phyloP scores from a whole-genome alignment of 2,797 vertebrate genomes.

The Chaetodon trifasciatus region DNA sequence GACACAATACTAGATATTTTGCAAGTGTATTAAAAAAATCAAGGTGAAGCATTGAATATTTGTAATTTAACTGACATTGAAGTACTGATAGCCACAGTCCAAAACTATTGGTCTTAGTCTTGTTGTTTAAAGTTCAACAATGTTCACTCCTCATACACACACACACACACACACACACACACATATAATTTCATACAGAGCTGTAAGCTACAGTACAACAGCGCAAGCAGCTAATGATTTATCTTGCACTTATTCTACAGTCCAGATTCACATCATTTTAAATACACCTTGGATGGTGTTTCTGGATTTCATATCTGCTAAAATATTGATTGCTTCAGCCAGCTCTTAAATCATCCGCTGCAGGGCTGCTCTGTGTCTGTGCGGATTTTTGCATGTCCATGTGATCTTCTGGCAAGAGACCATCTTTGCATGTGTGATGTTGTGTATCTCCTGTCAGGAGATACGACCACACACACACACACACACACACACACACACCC shows the following conservation, averaged over 20 bases:
- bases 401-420: constrained; percentile 38
- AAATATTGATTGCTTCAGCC: constrained; percentile 77
- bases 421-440: constrained; percentile 65
- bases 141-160: no score
- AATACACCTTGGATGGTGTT: constrained; percentile 67
- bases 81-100: neutral
- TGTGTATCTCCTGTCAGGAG: constrained; percentile 37
- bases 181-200: constrained; percentile 22
- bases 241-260: constrained; percentile 62
- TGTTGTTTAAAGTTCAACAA: neutral
- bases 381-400: constrained; percentile 24
- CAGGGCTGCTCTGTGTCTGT: constrained; percentile 49
- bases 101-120: neutral
- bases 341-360: constrained; percentile 74
- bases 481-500: constrained; percentile 16
- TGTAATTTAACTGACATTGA: neutral
- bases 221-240: constrained; percentile 54
- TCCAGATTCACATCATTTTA: constrained; percentile 72
- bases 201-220: constrained; percentile 14
- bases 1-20: neutral
- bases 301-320: constrained; percentile 74
- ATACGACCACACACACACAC: constrained; percentile 31
- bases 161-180: neutral
- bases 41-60: neutral
- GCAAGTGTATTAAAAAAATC: neutral